phyloP scores from a whole-genome alignment of 2,113 vertebrate species.

The Odontesthes bonariensis region DNA sequence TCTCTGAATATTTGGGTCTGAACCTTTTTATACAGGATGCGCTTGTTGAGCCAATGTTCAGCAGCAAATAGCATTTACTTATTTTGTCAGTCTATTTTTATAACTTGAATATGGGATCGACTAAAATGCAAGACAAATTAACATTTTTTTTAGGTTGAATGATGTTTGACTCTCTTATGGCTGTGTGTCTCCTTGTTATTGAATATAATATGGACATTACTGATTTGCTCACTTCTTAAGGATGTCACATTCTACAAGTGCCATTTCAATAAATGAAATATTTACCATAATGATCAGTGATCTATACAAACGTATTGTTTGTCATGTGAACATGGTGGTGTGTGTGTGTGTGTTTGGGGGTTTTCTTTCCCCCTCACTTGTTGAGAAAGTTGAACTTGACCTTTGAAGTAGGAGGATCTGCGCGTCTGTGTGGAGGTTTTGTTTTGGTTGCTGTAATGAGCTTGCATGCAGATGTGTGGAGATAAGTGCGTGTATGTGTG shows the following conservation, averaged over 20 bases:
- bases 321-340: not conserved
- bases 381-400: constrained; percentile 17
- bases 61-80: constrained; percentile 1
- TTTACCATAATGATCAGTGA: not conserved
- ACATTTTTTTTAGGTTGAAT: not conserved
- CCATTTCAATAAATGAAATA: not conserved
- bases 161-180: constrained; percentile 3
- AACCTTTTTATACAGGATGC: constrained; percentile 37
- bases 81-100: constrained; percentile 57
- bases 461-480: constrained; percentile 42
- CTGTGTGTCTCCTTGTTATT: constrained; percentile 29
- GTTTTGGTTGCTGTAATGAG: constrained; percentile 58
- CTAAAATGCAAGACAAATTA: constrained; percentile 17
- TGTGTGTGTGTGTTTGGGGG: too few species aligned
- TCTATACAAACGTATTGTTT: not conserved
- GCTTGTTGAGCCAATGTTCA: constrained; percentile 9
- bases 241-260: not conserved
- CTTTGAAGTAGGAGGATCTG: constrained; percentile 10
- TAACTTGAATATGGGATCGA: constrained; percentile 27
- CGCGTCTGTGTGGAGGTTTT: constrained; percentile 29
- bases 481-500: constrained; percentile 43
- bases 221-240: constrained; percentile 3
- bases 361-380: not conserved
- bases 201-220: constrained; percentile 16
- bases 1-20: constrained; percentile 24